Base-by-base conservation (phyloP, 1,140 invertebrate species). In the Zaprionus inermis region DNA sequence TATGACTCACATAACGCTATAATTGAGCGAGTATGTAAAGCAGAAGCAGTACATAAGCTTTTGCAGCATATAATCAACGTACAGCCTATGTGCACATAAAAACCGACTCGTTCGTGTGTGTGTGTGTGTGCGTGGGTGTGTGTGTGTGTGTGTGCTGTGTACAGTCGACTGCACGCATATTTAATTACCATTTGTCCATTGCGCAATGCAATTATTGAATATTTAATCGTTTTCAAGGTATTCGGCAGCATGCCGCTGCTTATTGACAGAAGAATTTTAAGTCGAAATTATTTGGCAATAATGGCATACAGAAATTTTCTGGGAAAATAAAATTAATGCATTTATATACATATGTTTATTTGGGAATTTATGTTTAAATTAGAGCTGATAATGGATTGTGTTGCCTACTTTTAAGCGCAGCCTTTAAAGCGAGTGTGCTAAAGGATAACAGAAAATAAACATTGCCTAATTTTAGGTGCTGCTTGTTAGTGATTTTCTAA, bases 201-300 rank as follows among this genome's bases (percentile, higher is more conserved):
- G 22, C 34, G 64, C 71, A 73, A 65, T 79, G 76, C 65, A 89
- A 72, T 86, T 77, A 79, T 86, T 88, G 49, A 63, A 71, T 69
- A 76, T 71, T 76, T 36, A 44, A 74, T 54, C 7, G 22, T 16
- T 16, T 34, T 64, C 59, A 36, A 60, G 55, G 46, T 44, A 28
- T 32, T 7, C 30, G 9, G 10, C 11, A 18, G 16, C 24, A 10
- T 44, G 38, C n/a, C n/a, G n/a, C 49, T 44, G 57, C 14, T 54
- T 69, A 54, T 54, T 64, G 59, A 34, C 28, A 11, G 12, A 46
- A 41, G 30, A 58, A 72, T 22, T 49, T 49, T 22, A 49, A 49
- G 44, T 11, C 18, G 10, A 20, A 46, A 49, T 12, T 49, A 46
- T 22, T 5, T 4, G 38, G 6, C 1, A 32, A 9, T 9, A n/a